Evolutionary conservation across 2,113 vertebrate species (phyloP).

Genomic region (Nothobranchius furzeri): DNA sequence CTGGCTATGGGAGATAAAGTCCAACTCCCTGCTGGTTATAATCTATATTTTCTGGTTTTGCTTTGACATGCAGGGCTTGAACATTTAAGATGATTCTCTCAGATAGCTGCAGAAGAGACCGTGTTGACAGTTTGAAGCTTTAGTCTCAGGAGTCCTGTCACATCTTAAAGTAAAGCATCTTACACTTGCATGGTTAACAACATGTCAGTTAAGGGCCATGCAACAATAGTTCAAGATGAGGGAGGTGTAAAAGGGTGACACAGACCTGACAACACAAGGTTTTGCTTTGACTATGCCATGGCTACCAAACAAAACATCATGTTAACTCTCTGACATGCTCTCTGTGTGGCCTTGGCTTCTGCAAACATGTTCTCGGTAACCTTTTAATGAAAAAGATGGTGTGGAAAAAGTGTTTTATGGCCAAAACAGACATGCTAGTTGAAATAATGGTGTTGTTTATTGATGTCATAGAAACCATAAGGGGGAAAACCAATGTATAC

Average conservation of each 20-base stretch:
- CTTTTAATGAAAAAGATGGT: conserved; percentile 27
- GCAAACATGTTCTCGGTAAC: conserved; percentile 30
- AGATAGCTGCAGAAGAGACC: conserved; percentile 37
- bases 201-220: conserved; percentile 39
- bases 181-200: conserved; percentile 39
- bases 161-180: conserved; percentile 46
- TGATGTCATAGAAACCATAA: conserved; percentile 41
- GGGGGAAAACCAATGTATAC: background rate
- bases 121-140: conserved; percentile 60
- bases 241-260: conserved; percentile 67
- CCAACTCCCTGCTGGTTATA: conserved; percentile 24
- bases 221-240: conserved; percentile 75
- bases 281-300: conserved; percentile 70
- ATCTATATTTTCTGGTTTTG: conserved; percentile 22
- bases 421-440: conserved; percentile 40
- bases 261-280: conserved; percentile 34
- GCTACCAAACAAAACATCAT: conserved; percentile 65
- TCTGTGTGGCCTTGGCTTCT: conserved; percentile 57
- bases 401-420: conserved; percentile 39
- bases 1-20: conserved; percentile 25
- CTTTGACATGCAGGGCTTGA: too few relatives aligned
- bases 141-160: conserved; percentile 54
- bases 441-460: conserved; percentile 20
- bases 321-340: conserved; percentile 34
- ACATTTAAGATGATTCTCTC: background rate